These are phyloP conservation scores for Exocentrus adspersus DNA, from an alignment of 2,888 invertebrate genomes.

Conservation along the genomic window DNA sequence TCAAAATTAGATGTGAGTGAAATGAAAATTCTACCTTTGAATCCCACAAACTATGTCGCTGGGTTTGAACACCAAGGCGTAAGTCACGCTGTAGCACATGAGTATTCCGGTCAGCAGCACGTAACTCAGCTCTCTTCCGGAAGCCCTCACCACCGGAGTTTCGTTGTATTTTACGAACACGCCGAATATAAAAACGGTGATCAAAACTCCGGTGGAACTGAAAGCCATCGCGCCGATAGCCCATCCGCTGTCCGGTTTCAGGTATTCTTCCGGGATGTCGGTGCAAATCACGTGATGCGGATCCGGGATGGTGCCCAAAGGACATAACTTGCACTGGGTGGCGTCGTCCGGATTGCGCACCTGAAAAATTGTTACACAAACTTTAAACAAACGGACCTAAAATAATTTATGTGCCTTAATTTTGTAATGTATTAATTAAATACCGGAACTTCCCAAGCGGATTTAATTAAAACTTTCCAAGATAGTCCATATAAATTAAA, in stretches of 20 bases:
- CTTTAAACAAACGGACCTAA: too few species aligned
- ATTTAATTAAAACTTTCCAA: neutral
- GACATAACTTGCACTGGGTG: slow-evolving; percentile 85
- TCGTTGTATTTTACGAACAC: slow-evolving; percentile 79
- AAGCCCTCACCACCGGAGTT: slow-evolving; percentile 97
- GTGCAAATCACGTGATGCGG: slow-evolving; percentile 77
- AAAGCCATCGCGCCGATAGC: slow-evolving; percentile 94
- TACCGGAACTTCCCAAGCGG: too few species aligned
- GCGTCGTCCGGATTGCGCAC: slow-evolving; percentile 83
- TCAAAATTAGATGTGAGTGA: too few species aligned
- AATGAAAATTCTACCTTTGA: slow-evolving; percentile 82
- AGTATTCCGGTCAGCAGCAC: slow-evolving; percentile 90
- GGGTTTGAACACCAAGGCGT: slow-evolving; percentile 87
- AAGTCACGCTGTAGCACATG: slow-evolving; percentile 93
- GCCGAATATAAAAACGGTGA: slow-evolving; percentile 72
- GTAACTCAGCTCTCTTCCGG: slow-evolving; percentile 89
- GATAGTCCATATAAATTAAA: neutral
- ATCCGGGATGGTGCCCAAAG: slow-evolving; percentile 85
- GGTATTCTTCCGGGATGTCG: slow-evolving; percentile 83
- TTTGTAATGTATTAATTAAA: too few species aligned
- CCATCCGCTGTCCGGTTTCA: slow-evolving; percentile 86
- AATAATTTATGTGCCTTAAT: too few species aligned
- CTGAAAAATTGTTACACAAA: slow-evolving; percentile 66
- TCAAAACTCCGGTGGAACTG: slow-evolving; percentile 77
- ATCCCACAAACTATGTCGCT: slow-evolving; percentile 90